These are phyloP conservation scores for Mylabris phalerata DNA, from an alignment of 1,140 invertebrate genomes.

Conservation along the genomic window DNA sequence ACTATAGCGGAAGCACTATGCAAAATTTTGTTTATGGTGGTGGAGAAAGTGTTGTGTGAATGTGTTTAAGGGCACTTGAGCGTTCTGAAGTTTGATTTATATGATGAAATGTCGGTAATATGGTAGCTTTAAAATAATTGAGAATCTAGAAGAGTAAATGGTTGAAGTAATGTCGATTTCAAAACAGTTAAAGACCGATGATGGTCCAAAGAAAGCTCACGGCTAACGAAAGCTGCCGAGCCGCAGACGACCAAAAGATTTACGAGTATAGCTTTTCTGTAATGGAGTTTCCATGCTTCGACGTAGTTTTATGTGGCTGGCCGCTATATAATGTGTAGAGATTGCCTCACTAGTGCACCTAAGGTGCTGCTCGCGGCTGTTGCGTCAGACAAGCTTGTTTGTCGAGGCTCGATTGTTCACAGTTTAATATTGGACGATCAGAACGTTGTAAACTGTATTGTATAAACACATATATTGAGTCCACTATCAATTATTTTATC, in stretches of 20 bases:
- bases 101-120: no score
- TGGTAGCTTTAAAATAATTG: no score
- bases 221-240: slow-evolving; percentile 23
- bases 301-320: slow-evolving; percentile 35
- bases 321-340: slow-evolving; percentile 31
- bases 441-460: background rate
- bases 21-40: no score
- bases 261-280: slow-evolving; percentile 35
- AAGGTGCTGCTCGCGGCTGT: slow-evolving; percentile 25
- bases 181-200: slow-evolving; percentile 7
- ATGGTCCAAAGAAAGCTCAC: slow-evolving; percentile 18
- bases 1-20: no score
- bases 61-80: no score
- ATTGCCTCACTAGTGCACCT: slow-evolving; percentile 33
- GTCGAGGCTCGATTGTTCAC: slow-evolving; percentile 21
- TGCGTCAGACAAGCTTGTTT: slow-evolving; percentile 24
- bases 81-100: no score
- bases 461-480: background rate
- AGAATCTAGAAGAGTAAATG: no score
- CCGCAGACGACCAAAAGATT: slow-evolving; percentile 23
- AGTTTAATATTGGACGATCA: slow-evolving; percentile 21
- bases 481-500: background rate
- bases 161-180: slow-evolving; percentile 1
- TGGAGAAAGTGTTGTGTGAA: no score
- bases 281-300: slow-evolving; percentile 39